These are phyloP conservation scores for Bombylius major DNA, from an alignment of 2,888 invertebrate genomes.

Conservation along the genomic window DNA sequence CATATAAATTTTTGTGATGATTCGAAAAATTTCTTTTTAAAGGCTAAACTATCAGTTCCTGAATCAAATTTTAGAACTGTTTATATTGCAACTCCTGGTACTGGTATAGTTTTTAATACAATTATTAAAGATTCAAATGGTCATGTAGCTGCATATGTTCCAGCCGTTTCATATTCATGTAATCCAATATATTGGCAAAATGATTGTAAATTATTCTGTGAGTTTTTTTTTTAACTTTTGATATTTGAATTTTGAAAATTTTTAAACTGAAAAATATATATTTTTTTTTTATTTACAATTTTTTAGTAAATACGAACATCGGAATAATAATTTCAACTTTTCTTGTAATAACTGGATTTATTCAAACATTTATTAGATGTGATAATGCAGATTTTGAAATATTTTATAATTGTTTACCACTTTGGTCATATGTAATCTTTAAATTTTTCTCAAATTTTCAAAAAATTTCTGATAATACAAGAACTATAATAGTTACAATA, in stretches of 20 bases:
- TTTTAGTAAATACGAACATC: not conserved
- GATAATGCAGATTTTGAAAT: not conserved
- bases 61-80: slow-evolving; percentile 3
- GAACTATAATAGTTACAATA: not conserved
- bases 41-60: not conserved
- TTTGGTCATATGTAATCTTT: not conserved
- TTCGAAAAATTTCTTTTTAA: too few relatives aligned
- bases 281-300: not conserved
- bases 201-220: slow-evolving; percentile 5
- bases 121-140: slow-evolving; percentile 1
- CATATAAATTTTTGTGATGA: too few relatives aligned
- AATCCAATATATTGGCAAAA: not conserved
- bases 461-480: not conserved
- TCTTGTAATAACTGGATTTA: not conserved
- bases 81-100: slow-evolving; percentile 4
- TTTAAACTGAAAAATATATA: too few relatives aligned
- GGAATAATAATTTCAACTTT: not conserved
- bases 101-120: slow-evolving; percentile 6
- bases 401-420: not conserved
- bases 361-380: not conserved
- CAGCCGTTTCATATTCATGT: slow-evolving; percentile 6
- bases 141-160: slow-evolving; percentile 1
- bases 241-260: too few relatives aligned
- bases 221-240: not conserved
- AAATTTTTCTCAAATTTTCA: not conserved